These are phyloP conservation scores for Graphium colonna DNA, from an alignment of 2,888 invertebrate genomes.

Conservation along the genomic window DNA sequence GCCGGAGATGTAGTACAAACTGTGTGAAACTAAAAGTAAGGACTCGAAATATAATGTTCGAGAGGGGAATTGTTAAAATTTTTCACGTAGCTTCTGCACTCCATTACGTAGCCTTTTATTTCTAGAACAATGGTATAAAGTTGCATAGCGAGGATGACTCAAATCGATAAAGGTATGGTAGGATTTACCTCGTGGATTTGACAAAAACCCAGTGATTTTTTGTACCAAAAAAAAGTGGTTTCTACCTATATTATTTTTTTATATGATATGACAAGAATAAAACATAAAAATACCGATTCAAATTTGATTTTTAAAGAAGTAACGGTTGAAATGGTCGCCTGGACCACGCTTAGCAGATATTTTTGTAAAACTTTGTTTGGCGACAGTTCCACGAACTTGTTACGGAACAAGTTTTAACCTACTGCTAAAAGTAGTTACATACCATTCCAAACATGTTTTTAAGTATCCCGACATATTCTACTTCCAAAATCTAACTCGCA, in stretches of 20 bases:
- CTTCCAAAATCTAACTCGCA: too few species aligned
- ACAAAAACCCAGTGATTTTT: too few species aligned
- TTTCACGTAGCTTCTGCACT: not conserved
- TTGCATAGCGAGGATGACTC: not conserved
- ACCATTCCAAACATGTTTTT: not conserved
- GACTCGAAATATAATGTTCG: not conserved
- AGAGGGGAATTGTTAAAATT: not conserved
- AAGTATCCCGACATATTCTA: not conserved
- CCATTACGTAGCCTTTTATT: not conserved
- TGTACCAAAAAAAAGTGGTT: too few species aligned
- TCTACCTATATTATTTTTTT: too few species aligned
- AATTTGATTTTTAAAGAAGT: too few species aligned
- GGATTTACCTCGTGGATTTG: too few species aligned
- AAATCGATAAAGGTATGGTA: too few species aligned
- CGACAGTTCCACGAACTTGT: slow-evolving; percentile 6
- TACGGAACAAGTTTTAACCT: slow-evolving; percentile 11
- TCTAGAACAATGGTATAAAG: not conserved
- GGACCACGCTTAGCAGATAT: not conserved
- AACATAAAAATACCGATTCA: too few species aligned
- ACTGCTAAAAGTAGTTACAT: not conserved
- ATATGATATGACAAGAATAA: too few species aligned
- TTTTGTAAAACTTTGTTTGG: not conserved
- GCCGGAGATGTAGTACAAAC: not conserved
- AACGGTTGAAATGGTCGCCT: too few species aligned
- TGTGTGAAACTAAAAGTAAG: not conserved